Base-by-base conservation (phyloP, 2,797 vertebrate species). In the Enteromius treurensis region DNA sequence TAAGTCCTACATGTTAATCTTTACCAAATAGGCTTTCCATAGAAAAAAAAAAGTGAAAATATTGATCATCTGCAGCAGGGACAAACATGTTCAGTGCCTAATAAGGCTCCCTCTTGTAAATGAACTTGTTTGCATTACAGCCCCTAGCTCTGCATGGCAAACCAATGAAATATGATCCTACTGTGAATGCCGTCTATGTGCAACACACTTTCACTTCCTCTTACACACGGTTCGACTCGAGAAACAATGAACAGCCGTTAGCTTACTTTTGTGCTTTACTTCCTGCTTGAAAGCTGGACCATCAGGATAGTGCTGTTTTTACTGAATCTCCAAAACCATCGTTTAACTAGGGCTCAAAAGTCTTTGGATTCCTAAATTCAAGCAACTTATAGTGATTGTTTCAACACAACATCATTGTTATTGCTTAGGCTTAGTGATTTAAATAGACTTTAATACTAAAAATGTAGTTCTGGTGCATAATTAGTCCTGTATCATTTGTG, bases 151-250 rank as follows among this genome's bases (percentile, higher is more conserved):
- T 84, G 76, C 53, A 40, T 13, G 8, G 17, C 55, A 37, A 64
- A 51, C 60, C 42, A 77, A 85, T 89, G 86, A 90, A 91, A 91
- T 69, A 73, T 64, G 81, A 91, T 85, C 79, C 45, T 19, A 51
- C 89, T 37, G 26, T 73, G 49, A 51, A 67, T 85, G 89, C 78
- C 88, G 75, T 86, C 90, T 84, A 82, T 76, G 90, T 89, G 87
- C 85, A 76, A 71, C 91, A 79, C 82, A 77, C 86, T 90, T 89
- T 91, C 87, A 90, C 92, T 95, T 95, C 94, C 93, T 93, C 90
- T 93, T 92, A 93, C 86, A 53, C 21, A 45, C 26, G 19, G 34
- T 55, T 47, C 65, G 76, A 21, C 42, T 83, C 75, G 64, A 80
- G 90, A 89, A 91, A 87, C 89, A 85, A 87, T 79, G 86, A 88